Evolutionary conservation across 2,797 vertebrate species (phyloP).

Genomic region (Otus scops): DNA sequence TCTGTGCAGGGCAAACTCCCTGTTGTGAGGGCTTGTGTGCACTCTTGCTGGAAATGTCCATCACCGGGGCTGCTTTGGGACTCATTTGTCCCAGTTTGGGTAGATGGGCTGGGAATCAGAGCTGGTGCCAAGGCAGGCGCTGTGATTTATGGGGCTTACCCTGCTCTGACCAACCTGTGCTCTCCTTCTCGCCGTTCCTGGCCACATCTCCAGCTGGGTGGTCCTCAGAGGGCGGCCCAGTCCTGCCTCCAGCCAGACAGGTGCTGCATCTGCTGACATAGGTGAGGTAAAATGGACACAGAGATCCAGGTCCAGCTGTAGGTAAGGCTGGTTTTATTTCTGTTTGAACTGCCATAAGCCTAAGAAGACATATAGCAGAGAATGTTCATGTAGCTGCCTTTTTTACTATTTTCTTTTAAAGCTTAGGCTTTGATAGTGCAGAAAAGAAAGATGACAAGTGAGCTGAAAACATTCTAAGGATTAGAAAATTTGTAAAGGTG

Average conservation of each 20-base stretch:
- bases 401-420: neutral
- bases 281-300: neutral
- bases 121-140: neutral
- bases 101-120: neutral
- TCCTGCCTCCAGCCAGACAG: neutral
- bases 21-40: neutral
- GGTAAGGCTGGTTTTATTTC: neutral
- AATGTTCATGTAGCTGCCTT: neutral
- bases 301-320: neutral
- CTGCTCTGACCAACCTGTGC: fast-evolving
- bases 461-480: neutral
- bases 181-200: neutral
- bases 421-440: neutral
- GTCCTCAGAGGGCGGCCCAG: neutral
- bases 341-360: neutral
- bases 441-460: neutral
- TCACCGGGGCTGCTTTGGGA: too few relatives aligned
- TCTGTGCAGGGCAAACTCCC: neutral
- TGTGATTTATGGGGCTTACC: neutral
- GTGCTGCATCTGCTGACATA: neutral
- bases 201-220: fast-evolving
- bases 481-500: conserved; percentile 11
- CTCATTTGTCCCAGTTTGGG: neutral
- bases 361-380: neutral
- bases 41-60: neutral